Base-by-base conservation (phyloP, 2,797 vertebrate genomes). In the Sebastes miniatus region DNA sequence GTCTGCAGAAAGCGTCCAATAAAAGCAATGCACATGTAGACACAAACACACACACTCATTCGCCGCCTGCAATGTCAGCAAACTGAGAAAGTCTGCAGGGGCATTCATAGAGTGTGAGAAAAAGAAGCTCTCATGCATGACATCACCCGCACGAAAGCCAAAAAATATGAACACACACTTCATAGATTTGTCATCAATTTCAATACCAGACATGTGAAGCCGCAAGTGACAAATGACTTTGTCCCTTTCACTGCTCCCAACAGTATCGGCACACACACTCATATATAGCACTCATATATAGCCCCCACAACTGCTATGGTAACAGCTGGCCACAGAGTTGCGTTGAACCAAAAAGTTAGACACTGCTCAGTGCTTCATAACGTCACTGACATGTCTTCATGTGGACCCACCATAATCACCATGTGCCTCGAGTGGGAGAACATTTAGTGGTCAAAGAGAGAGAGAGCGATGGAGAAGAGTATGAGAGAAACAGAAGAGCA, bases 221-320 rank as follows among this genome's bases (percentile, higher is more conserved):
- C 89, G 1, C 90, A 85, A 87, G 88, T 93, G 94, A 94, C 93
- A 94, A 93, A 93, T 93, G 82, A 91, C 73, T 92, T 57, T 79
- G 90, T 90, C 83, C 77, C 79, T 73, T 77, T 81, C 22, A 16
- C 24, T 79, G 59, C 54, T 80, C 77, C 39, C 39, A 73, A 75
- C 36, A 82, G 34, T 20, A 63, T 57, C 13, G 4, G 22, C 65
- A 66, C 58, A 73, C 73, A 81, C 22, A 74, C 57, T 68, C 4
- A 87, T 20, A 80, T 24, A 65, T 1, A 56, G 4, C 13, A 74
- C 57, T 68, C 4, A 87, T 20, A 80, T 24, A 65, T 1, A 56
- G 4, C 13, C 24, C 73, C 11, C 47, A 34, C 81, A 87, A 81
- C 69, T 86, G 76, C 85, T 71, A 79, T 83, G 87, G 86, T 76